Evolutionary conservation across 1,140 invertebrate genomes (phyloP).

Genomic region (Drosophila punjabiensis): DNA sequence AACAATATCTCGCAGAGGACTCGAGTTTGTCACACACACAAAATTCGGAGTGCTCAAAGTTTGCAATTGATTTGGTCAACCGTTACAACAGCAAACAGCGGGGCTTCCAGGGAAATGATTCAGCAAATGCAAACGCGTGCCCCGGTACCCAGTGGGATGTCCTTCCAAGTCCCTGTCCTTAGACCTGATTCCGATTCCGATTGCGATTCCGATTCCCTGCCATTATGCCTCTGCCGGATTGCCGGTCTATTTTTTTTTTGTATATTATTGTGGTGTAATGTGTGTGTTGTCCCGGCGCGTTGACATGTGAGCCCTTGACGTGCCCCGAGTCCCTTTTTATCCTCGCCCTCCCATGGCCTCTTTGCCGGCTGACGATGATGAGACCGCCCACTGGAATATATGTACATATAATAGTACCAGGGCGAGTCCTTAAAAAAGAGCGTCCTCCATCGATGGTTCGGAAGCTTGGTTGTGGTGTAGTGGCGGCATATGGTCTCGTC

Average conservation of each 20-base stretch:
- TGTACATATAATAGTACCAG: constrained; percentile 15
- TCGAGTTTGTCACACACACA: constrained; percentile 12
- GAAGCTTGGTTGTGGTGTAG: background rate
- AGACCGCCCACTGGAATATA: constrained; percentile 69
- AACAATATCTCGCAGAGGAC: constrained; percentile 63
- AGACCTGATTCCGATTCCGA: constrained; percentile 21
- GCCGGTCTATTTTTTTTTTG: constrained; percentile 33
- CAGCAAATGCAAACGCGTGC: constrained; percentile 45
- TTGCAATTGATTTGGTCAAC: constrained; percentile 77
- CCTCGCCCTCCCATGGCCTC: constrained; percentile 67
- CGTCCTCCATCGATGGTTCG: background rate
- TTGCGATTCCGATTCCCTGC: constrained; percentile 32
- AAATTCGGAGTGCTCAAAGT: constrained; percentile 46
- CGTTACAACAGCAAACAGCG: constrained; percentile 67
- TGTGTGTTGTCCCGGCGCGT: constrained; percentile 72
- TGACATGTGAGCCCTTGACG: constrained; percentile 69
- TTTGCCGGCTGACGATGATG: constrained; percentile 74
- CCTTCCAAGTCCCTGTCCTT: constrained; percentile 20
- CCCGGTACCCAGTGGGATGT: constrained; percentile 61
- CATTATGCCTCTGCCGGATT: constrained; percentile 61
- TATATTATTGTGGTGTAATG: constrained; percentile 71
- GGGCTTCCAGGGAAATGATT: constrained; percentile 50
- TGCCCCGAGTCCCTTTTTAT: constrained; percentile 26
- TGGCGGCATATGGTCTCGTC: constrained; percentile 68
- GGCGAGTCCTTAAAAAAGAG: constrained; percentile 34